A percentile compares a stretch with the other conserved stretches of the same genome.
Evolutionary conservation across 1,140 invertebrate species (phyloP).

Genomic region (Microplitis mediator): DNA sequence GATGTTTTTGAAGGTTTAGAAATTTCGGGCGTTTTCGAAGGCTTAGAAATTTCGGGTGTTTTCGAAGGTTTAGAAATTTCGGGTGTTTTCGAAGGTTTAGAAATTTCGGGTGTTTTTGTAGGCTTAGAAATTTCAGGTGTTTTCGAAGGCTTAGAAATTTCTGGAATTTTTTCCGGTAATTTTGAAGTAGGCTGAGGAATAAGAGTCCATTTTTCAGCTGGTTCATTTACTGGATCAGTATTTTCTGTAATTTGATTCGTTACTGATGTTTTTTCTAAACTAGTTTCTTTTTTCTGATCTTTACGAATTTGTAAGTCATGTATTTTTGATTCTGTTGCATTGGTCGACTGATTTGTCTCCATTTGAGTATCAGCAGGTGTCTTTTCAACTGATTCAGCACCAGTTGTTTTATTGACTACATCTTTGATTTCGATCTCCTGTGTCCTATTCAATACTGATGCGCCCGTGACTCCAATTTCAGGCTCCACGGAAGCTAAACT

Average conservation of each 20-base stretch:
- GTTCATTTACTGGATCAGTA: not conserved
- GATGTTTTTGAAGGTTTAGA: not conserved
- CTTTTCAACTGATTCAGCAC: not conserved
- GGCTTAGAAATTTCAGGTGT: slow-evolving; percentile 19
- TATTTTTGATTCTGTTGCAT: not conserved
- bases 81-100: not conserved
- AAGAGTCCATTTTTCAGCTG: slow-evolving; percentile 45
- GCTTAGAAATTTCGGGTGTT: too few species aligned
- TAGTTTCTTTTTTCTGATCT: slow-evolving; percentile 26
- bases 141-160: not conserved
- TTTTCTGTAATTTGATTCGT: not conserved
- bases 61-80: too few species aligned
- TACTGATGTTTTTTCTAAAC: slow-evolving; percentile 1
- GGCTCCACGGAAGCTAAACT: not conserved
- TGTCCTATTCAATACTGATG: too few species aligned
- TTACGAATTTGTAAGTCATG: not conserved
- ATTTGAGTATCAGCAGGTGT: not conserved
- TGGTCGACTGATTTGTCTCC: not conserved
- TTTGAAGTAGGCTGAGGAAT: slow-evolving; percentile 44
- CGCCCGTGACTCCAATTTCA: too few species aligned
- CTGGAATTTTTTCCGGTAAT: not conserved
- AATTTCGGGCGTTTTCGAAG: not conserved
- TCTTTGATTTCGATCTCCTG: too few species aligned
- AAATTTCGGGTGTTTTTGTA: not conserved
- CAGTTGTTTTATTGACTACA: too few species aligned